phyloP scores from a whole-genome alignment of 2,797 vertebrate species.

The Centroberyx gerrardi region DNA sequence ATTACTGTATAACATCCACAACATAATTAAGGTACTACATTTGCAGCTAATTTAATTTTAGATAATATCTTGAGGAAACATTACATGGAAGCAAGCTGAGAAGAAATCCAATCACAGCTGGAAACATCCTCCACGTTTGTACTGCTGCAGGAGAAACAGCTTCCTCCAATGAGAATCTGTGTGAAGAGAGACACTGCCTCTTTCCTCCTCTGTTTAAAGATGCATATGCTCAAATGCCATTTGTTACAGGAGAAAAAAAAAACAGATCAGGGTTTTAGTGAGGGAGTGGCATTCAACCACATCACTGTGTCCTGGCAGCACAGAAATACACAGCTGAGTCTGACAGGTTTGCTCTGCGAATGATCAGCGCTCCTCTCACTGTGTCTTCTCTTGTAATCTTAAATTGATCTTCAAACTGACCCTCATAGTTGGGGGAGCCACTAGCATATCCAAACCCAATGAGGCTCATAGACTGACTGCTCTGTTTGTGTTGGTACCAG shows the following conservation, averaged over 20 bases:
- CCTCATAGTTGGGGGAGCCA: conserved; percentile 42
- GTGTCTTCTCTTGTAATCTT: neutral
- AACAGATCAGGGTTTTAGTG: conserved; percentile 28
- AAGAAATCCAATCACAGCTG: conserved; percentile 28
- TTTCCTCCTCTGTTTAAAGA: neutral
- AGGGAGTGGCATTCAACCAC: conserved; percentile 43
- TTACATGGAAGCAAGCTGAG: conserved; percentile 56
- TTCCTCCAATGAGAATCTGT: neutral
- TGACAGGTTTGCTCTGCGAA: conserved; percentile 21
- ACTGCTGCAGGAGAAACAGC: neutral
- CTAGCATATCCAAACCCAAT: conserved; percentile 23
- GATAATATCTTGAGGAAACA: neutral
- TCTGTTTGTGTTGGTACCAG: conserved; percentile 59
- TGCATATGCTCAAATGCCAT: neutral
- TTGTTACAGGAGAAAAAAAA: too few species aligned
- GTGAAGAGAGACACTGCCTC: neutral
- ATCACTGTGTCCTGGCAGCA: conserved; percentile 57
- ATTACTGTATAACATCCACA: neutral
- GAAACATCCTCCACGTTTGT: conserved; percentile 26
- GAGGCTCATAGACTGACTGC: conserved; percentile 6
- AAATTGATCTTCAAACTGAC: conserved; percentile 8
- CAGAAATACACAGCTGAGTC: conserved; percentile 72
- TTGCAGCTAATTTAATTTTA: neutral
- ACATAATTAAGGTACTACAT: neutral
- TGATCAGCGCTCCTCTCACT: conserved; percentile 31